Conservation (phyloP, 2,797 vertebrate genomes). For the Danio albolineatus region DNA sequence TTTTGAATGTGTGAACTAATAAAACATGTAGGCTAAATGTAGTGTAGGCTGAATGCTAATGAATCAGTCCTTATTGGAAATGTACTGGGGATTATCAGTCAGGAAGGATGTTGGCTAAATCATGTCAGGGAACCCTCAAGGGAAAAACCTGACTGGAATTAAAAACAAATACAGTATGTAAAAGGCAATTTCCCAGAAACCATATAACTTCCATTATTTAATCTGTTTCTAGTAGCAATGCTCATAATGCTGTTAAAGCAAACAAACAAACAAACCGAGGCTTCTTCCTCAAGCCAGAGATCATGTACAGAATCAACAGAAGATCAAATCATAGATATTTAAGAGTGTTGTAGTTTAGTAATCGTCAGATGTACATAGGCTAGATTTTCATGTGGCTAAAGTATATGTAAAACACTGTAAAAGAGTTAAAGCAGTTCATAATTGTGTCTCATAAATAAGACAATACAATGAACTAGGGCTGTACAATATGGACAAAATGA, state of each 20-base stretch:
- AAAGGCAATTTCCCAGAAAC: background rate
- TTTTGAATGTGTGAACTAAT: background rate
- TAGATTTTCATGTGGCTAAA: too few species aligned
- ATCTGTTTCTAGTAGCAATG: background rate
- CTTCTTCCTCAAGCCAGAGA: background rate
- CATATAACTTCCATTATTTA: background rate
- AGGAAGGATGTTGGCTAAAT: slow-evolving; percentile 18
- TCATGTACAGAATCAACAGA: background rate
- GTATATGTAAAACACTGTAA: too few species aligned
- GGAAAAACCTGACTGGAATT: background rate
- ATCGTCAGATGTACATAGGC: too few species aligned
- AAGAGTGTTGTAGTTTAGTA: too few species aligned
- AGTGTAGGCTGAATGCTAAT: background rate
- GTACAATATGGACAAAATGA: too few species aligned
- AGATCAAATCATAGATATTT: too few species aligned
- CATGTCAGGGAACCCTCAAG: background rate
- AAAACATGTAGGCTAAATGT: background rate
- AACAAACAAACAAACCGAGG: slow-evolving; percentile 1
- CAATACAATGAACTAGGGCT: background rate
- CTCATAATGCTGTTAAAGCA: background rate
- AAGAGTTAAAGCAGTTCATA: background rate
- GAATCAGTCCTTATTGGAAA: background rate
- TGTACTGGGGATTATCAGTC: slow-evolving; percentile 21
- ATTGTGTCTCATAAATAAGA: background rate
- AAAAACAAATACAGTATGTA: background rate